These are phyloP conservation scores for Leguminivora glycinivorella DNA, from an alignment of 1,140 invertebrate species.

Conservation along the genomic window DNA sequence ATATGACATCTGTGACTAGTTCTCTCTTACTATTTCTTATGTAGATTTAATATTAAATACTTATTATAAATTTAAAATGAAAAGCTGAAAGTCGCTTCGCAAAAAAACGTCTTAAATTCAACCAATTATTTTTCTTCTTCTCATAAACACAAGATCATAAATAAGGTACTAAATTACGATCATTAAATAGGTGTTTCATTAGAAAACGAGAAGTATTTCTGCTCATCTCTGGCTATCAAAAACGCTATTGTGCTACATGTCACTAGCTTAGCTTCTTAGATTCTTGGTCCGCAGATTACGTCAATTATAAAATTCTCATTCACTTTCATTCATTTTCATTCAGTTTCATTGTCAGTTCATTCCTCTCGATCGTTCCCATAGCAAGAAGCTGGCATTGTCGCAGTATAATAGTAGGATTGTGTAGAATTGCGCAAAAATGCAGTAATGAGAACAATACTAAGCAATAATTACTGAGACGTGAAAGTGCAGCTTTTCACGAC, in stretches of 20 bases:
- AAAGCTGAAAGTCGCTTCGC: too few relatives aligned
- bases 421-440: constrained; percentile 38
- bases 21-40: too few relatives aligned
- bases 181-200: too few relatives aligned
- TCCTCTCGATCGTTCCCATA: constrained; percentile 17
- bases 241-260: neutral
- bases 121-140: too few relatives aligned
- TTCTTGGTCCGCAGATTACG: neutral
- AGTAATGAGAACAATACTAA: constrained; percentile 48
- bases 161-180: too few relatives aligned
- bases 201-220: too few relatives aligned
- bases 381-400: constrained; percentile 16
- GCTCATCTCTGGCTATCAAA: neutral
- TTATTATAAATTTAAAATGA: too few relatives aligned
- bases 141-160: too few relatives aligned
- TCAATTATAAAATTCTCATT: constrained; percentile 19
- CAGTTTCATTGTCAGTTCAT: constrained; percentile 22
- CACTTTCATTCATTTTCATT: constrained; percentile 21
- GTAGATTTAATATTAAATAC: too few relatives aligned
- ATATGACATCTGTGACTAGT: too few relatives aligned
- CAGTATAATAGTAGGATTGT: constrained; percentile 31
- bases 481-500: constrained; percentile 55
- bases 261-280: neutral
- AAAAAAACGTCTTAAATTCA: too few relatives aligned
- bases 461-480: constrained; percentile 53